These are phyloP conservation scores for Acrobasis repandana DNA, from an alignment of 2,888 invertebrate species.

Conservation along the genomic window DNA sequence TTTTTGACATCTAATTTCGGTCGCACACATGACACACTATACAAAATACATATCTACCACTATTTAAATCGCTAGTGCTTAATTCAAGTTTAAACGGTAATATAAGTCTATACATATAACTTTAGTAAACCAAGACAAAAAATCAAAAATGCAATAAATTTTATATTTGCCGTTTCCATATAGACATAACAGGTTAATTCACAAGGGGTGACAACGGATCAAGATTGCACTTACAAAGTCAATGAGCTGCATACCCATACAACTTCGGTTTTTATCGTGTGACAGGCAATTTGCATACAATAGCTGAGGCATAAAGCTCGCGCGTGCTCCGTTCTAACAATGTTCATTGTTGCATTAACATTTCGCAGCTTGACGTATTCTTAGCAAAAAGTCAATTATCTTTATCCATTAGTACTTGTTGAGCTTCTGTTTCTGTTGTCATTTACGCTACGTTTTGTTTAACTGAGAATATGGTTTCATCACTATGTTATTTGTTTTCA, in stretches of 20 bases:
- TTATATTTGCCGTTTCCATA: background rate
- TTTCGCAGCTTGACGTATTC: conserved; percentile 27
- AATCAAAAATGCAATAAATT: background rate
- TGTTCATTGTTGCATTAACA: conserved; percentile 64
- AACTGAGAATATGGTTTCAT: background rate
- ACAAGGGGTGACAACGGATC: conserved; percentile 4
- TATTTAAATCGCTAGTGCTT: background rate
- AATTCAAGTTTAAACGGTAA: background rate
- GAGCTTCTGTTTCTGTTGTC: conserved; percentile 4
- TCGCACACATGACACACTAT: too few relatives aligned
- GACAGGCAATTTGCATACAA: conserved; percentile 70
- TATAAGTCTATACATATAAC: too few relatives aligned
- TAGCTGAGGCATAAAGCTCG: conserved; percentile 59
- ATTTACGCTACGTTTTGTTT: background rate
- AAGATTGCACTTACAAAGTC: conserved; percentile 12
- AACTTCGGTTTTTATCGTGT: conserved; percentile 44
- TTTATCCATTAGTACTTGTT: conserved; percentile 10
- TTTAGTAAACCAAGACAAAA: background rate
- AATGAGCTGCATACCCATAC: conserved; percentile 24
- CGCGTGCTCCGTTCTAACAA: conserved; percentile 73
- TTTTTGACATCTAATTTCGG: too few relatives aligned
- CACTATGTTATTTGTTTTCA: background rate
- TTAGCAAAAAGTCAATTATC: conserved; percentile 19
- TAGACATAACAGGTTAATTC: background rate
- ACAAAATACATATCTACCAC: too few relatives aligned